These are phyloP conservation scores for Gallinago paraguaiae DNA, from an alignment of 2,113 vertebrate species.

Conservation along the genomic window DNA sequence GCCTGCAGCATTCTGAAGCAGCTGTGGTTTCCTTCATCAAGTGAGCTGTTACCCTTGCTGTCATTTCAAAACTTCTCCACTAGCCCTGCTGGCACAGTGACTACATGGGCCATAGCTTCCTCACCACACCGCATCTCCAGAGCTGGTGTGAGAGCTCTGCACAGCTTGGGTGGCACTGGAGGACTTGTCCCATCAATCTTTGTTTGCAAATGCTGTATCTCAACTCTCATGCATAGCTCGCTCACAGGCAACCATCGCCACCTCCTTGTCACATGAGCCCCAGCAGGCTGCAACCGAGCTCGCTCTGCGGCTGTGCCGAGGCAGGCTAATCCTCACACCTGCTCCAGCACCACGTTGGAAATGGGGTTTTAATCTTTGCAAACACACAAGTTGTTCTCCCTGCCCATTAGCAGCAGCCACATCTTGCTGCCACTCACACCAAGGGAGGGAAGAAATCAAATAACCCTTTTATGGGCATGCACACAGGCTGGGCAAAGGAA, in stretches of 20 bases:
- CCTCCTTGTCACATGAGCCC: background rate
- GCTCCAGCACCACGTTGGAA: background rate
- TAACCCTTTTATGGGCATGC: background rate
- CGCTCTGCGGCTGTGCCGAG: accelerated
- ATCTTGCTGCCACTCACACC: background rate
- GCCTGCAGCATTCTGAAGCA: background rate
- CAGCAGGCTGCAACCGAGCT: background rate
- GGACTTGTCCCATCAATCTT: accelerated
- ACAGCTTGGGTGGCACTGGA: background rate
- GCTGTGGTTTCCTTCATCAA: background rate
- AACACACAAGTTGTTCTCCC: background rate
- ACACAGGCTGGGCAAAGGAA: accelerated
- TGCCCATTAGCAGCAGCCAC: background rate
- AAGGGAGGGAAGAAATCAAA: background rate
- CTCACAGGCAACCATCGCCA: background rate
- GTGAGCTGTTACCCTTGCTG: background rate
- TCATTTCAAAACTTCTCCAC: background rate
- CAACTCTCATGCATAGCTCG: accelerated
- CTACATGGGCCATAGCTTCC: background rate
- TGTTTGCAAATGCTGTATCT: accelerated
- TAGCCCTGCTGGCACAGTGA: background rate
- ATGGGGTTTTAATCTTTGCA: background rate
- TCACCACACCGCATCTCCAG: accelerated
- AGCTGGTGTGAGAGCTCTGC: background rate
- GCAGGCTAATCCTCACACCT: background rate